These are phyloP conservation scores for Lissonota sp. DNA, from an alignment of 2,888 invertebrate genomes.

Conservation along the genomic window DNA sequence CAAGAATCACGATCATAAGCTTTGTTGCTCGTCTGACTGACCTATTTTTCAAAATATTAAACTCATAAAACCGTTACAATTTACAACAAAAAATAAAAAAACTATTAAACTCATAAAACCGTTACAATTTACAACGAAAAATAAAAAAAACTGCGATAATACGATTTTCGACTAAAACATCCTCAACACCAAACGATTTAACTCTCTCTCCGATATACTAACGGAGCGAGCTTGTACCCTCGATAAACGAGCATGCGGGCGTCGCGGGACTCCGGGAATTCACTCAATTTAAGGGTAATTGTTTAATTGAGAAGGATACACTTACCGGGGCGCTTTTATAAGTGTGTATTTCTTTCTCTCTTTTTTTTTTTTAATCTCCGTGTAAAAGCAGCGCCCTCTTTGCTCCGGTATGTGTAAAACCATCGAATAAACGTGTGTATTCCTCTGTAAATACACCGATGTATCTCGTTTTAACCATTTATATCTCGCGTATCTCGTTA, in stretches of 20 bases:
- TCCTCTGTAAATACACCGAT: constrained; percentile 31
- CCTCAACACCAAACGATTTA: too few species aligned
- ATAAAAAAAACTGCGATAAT: too few species aligned
- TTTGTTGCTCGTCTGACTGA: too few species aligned
- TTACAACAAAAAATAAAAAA: too few species aligned
- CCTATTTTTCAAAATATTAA: too few species aligned
- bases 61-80: too few species aligned
- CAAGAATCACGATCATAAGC: too few species aligned
- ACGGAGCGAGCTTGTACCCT: constrained; percentile 30
- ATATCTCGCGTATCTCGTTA: constrained; percentile 6
- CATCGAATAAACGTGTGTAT: constrained; percentile 15
- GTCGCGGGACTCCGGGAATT: constrained; percentile 72
- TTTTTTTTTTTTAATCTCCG: not conserved
- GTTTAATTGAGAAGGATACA: constrained; percentile 78
- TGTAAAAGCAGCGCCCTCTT: not conserved
- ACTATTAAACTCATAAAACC: too few species aligned
- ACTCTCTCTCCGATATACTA: constrained; percentile 24
- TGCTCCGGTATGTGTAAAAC: not conserved
- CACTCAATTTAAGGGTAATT: constrained; percentile 80
- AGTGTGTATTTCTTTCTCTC: constrained; percentile 36
- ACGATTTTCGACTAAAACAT: too few species aligned
- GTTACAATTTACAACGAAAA: too few species aligned
- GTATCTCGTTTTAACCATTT: too few species aligned
- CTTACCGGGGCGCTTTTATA: constrained; percentile 70
- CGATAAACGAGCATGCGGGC: constrained; percentile 76